Conservation (phyloP, 2,888 invertebrate species). For the Pseudeuparius sepicola region DNA sequence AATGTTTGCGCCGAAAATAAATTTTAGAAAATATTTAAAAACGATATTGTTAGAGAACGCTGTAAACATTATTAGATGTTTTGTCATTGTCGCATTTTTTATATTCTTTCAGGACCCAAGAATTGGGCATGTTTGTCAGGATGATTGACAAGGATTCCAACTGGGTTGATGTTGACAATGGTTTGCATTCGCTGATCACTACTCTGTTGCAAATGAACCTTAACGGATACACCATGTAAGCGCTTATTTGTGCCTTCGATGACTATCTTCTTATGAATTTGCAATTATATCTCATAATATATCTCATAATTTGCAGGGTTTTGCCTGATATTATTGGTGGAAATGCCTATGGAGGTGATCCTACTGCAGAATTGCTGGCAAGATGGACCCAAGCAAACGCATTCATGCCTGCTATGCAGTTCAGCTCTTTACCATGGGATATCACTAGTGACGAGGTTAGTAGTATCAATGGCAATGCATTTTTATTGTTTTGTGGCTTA, state of each 20-base stretch:
- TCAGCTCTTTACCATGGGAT: slow-evolving; percentile 73
- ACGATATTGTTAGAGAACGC: too few relatives aligned
- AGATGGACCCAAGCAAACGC: slow-evolving; percentile 71
- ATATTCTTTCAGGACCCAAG: slow-evolving; percentile 47
- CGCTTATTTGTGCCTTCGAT: too few relatives aligned
- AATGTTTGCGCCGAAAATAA: too few relatives aligned
- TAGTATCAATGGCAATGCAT: too few relatives aligned
- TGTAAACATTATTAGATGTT: too few relatives aligned
- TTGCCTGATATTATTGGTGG: slow-evolving; percentile 75
- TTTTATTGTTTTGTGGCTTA: too few relatives aligned
- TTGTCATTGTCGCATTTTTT: slow-evolving; percentile 6
- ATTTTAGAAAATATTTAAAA: too few relatives aligned
- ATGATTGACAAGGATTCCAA: slow-evolving; percentile 70
- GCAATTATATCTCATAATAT: too few relatives aligned
- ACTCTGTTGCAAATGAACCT: slow-evolving; percentile 53
- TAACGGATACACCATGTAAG: slow-evolving; percentile 39
- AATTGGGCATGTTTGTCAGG: slow-evolving; percentile 58
- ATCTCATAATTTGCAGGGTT: too few relatives aligned
- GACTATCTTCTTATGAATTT: too few relatives aligned
- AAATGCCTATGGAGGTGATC: slow-evolving; percentile 35
- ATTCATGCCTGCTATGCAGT: slow-evolving; percentile 72
- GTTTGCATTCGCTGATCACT: slow-evolving; percentile 61
- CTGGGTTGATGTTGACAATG: slow-evolving; percentile 61
- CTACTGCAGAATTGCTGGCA: slow-evolving; percentile 54
- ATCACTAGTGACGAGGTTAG: slow-evolving; percentile 39